Percentiles rank a stretch among this genome's conserved stretches.
These are phyloP conservation scores for Parapristionchus giblindavisi DNA, from an alignment of 2,888 invertebrate genomes.

Conservation along the genomic window DNA sequence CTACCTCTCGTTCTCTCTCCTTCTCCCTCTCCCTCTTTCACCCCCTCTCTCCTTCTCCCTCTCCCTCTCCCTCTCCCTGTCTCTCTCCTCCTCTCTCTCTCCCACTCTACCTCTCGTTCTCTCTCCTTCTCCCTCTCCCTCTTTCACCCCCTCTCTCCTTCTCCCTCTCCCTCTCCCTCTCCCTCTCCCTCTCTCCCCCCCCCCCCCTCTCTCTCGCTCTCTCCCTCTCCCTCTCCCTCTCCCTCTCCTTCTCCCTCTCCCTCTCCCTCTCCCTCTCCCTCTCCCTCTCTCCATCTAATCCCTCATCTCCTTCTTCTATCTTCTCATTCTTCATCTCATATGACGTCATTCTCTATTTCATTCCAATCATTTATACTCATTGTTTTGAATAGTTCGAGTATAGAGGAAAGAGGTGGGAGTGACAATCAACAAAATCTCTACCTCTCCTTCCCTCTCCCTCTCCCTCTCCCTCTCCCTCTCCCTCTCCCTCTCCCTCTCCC, in stretches of 20 bases:
- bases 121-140: neutral
- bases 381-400: too few relatives aligned
- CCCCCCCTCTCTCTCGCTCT: neutral
- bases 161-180: neutral
- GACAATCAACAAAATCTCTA: neutral
- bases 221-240: neutral
- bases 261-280: constrained; percentile 27
- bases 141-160: neutral
- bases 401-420: too few relatives aligned
- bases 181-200: neutral
- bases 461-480: neutral
- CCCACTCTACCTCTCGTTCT: neutral
- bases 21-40: neutral
- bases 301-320: constrained; percentile 12
- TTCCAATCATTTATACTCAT: constrained; percentile 1
- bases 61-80: constrained; percentile 31
- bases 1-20: neutral
- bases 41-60: neutral
- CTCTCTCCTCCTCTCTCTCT: neutral
- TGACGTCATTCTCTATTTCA: constrained; percentile 11
- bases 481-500: neutral
- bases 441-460: neutral
- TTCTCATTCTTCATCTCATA: neutral
- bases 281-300: constrained; percentile 22
- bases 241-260: constrained; percentile 8